Base-by-base conservation (phyloP, 2,888 invertebrate genomes). In the Phragmatobia fuliginosa region DNA sequence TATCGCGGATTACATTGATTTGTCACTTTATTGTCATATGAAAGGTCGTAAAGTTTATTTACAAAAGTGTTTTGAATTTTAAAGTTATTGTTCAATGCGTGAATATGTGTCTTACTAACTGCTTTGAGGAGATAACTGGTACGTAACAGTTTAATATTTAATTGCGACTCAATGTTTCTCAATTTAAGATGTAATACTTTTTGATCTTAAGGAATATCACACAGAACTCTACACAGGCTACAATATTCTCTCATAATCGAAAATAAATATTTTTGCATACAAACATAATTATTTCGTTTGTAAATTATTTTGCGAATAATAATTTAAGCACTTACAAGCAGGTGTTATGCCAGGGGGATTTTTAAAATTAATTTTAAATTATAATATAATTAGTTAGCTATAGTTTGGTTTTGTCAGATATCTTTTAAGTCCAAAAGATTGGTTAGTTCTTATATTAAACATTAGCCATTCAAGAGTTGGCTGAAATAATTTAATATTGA, bases 1-100 rank as follows among this genome's bases (percentile, higher is more conserved):
- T 78, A 81, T 77, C 68, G 79, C 77, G 82, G 80, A 88, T 87
- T 84, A 85, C 84, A 85, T 86, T 82, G 84, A 84, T 81, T 69
- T 80, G 73, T 68, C 83, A 86, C 79, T 83, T 85, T 84, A 73
- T 78, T 25, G 52, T 56, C 79, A 71, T 68, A 69, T 72, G 68
- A 82, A 86, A 82, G 80, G 76, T 71, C 74, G 72, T 59, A 59
- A 64, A 70, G 70, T 71, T 64, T 84, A 84, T 81, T 85, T 74
- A 82, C 67, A 74, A 75, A 69, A 82, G 73, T 74, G 76, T 68
- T 70, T 76, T 61, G 71, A 69, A 68, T 74, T 70, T 82, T 67
- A 68, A 77, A 71, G 61, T 73, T 77, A 76, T 77, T 72, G 78
- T 80, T 79, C 75, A 73, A 74, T 81, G 80, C 76, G 79, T 79